Conservation (phyloP, 2,797 vertebrate genomes). For the Cygnus olor region DNA sequence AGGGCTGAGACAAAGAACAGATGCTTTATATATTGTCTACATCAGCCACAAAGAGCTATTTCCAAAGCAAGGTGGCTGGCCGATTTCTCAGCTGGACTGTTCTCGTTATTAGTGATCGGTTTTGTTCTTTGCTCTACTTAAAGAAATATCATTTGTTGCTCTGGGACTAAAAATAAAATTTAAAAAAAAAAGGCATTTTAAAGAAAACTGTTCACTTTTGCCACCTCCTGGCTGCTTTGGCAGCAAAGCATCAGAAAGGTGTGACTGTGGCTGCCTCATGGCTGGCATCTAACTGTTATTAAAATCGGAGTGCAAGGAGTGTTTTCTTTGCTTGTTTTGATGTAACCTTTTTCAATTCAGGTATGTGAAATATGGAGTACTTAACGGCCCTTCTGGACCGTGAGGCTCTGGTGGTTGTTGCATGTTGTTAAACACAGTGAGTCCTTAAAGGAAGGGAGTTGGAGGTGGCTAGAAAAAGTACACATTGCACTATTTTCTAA, state of each 20-base stretch:
- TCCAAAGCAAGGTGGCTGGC: neutral
- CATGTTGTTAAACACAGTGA: neutral
- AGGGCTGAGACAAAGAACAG: constrained; percentile 42
- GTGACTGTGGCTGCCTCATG: neutral
- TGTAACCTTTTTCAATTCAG: neutral
- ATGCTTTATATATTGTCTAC: neutral
- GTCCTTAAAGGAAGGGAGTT: neutral
- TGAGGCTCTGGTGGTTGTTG: neutral
- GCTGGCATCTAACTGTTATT: neutral
- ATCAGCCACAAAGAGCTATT: constrained; percentile 21
- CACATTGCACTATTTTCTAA: neutral
- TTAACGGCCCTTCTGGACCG: neutral
- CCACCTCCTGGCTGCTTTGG: neutral
- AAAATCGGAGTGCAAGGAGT: neutral
- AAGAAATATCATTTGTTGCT: neutral
- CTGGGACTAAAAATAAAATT: neutral
- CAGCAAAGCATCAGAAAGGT: neutral
- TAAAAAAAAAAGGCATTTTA: rapidly evolving
- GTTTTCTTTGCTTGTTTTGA: neutral
- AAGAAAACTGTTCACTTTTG: neutral
- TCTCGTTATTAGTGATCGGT: neutral
- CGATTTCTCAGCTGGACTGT: neutral
- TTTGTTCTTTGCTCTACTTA: neutral
- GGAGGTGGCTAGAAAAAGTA: neutral
- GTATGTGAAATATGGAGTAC: neutral